phyloP scores from a whole-genome alignment of 2,888 invertebrate genomes.

The Byasa hedistus region DNA sequence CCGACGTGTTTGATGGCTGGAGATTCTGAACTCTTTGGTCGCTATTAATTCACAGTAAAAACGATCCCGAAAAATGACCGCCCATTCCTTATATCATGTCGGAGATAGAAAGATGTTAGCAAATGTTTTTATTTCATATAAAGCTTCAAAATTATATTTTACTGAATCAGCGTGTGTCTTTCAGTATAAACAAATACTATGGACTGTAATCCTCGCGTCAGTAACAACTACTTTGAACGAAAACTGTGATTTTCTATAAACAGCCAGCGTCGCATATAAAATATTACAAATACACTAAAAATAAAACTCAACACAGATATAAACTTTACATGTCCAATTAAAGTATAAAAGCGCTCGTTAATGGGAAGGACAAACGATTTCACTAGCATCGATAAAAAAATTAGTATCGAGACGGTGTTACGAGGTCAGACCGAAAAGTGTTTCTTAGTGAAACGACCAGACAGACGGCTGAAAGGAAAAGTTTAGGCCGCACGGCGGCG shows the following conservation, averaged over 20 bases:
- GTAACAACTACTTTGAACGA: not conserved
- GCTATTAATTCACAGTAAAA: constrained; percentile 60
- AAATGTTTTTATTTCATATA: too few species aligned
- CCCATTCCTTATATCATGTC: not conserved
- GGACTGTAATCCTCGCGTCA: not conserved
- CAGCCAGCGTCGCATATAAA: not conserved
- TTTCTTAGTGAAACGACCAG: constrained; percentile 59
- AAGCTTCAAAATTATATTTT: not conserved
- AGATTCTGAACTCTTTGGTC: constrained; percentile 73
- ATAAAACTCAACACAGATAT: not conserved
- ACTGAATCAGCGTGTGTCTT: not conserved
- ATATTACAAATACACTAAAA: not conserved
- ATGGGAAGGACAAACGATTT: constrained; percentile 43
- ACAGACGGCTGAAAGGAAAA: constrained; percentile 72
- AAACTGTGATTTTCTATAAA: too few species aligned
- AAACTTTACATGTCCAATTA: not conserved
- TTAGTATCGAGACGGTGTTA: constrained; percentile 49
- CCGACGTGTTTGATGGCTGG: constrained; percentile 76
- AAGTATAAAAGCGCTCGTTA: constrained; percentile 15
- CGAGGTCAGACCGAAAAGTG: constrained; percentile 68
- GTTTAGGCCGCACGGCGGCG: constrained; percentile 61
- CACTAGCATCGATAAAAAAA: constrained; percentile 39
- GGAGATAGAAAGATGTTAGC: not conserved
- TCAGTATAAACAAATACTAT: not conserved
- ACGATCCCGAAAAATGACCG: not conserved